phyloP scores from a whole-genome alignment of 2,888 invertebrate species.

The Drosophila stalkeri region DNA sequence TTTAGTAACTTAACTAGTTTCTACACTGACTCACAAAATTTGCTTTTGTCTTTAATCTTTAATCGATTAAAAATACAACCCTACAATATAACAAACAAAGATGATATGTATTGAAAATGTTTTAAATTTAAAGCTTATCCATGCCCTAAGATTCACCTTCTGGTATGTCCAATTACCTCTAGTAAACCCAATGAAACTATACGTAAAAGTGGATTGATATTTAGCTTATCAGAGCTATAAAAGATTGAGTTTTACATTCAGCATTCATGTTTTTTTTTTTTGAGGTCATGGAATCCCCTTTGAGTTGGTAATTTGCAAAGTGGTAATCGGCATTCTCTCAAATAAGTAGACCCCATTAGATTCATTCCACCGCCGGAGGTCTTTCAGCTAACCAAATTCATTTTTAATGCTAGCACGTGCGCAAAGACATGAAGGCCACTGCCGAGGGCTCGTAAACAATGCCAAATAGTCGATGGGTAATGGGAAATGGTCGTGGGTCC shows the following conservation, averaged over 20 bases:
- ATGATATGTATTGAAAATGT: background rate
- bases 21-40: too few relatives aligned
- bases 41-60: too few relatives aligned
- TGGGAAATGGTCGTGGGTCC: conserved; percentile 22
- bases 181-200: background rate
- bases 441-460: conserved; percentile 66
- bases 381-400: conserved; percentile 59
- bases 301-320: conserved; percentile 50
- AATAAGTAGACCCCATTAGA: conserved; percentile 44
- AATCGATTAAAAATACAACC: background rate
- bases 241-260: conserved; percentile 3
- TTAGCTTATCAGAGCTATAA: background rate
- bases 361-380: conserved; percentile 32
- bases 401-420: conserved; percentile 71
- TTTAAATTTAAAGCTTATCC: background rate
- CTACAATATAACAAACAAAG: background rate
- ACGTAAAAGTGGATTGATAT: background rate
- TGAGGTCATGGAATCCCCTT: conserved; percentile 1
- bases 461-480: conserved; percentile 52
- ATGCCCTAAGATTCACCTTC: background rate
- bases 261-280: background rate
- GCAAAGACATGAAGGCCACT: conserved; percentile 59
- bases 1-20: too few relatives aligned
- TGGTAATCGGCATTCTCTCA: conserved; percentile 40
- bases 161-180: background rate